Evolutionary conservation across 1,140 invertebrate species (phyloP).

Genomic region (Cotesia vestalis): DNA sequence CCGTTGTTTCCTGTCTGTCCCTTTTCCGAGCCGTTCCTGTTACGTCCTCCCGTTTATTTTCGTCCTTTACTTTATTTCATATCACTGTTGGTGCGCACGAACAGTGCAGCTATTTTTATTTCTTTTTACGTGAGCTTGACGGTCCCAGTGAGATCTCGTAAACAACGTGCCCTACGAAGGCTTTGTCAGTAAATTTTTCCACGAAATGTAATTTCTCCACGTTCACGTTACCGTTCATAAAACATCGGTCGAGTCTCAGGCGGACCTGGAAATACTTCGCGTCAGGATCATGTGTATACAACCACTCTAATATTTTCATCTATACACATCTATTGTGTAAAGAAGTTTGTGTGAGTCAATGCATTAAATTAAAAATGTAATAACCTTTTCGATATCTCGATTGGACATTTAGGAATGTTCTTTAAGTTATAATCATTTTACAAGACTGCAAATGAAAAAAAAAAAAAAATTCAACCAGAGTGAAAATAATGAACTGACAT

Average conservation of each 20-base stretch:
- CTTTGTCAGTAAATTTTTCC: constrained; percentile 26
- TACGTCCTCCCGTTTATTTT: background rate
- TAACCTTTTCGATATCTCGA: too few species aligned
- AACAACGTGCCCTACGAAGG: constrained; percentile 16
- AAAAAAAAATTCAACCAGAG: too few species aligned
- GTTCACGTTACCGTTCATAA: constrained; percentile 22
- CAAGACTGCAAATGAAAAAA: too few species aligned
- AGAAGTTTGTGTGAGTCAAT: too few species aligned
- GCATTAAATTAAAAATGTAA: too few species aligned
- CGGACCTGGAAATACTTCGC: constrained; percentile 1
- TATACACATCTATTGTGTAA: background rate
- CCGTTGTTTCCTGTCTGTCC: background rate
- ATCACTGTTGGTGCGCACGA: constrained; percentile 50
- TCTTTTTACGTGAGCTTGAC: constrained; percentile 12
- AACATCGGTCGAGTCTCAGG: constrained; percentile 16
- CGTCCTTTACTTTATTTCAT: constrained; percentile 43
- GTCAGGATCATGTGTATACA: background rate
- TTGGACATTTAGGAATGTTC: too few species aligned
- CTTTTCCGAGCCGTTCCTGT: background rate
- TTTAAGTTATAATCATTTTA: too few species aligned
- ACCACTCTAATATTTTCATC: background rate
- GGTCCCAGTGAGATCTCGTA: constrained; percentile 17
- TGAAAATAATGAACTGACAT: too few species aligned
- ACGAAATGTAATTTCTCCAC: constrained; percentile 22
- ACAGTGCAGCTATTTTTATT: constrained; percentile 53